These are phyloP conservation scores for Carassius gibelio DNA, from an alignment of 2,113 vertebrate species.

Conservation along the genomic window DNA sequence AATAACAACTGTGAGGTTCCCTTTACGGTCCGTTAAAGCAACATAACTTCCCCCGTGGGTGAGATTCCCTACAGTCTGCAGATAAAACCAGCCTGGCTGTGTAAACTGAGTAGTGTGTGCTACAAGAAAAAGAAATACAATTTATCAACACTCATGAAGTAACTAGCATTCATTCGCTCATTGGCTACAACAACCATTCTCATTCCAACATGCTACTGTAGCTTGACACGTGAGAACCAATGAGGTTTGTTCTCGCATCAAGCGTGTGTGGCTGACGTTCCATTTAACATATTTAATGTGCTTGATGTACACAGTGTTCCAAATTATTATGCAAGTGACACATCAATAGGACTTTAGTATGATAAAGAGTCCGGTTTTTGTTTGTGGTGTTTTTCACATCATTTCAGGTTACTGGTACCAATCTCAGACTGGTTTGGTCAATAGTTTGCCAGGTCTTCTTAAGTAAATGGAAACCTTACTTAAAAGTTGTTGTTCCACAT, in stretches of 20 bases:
- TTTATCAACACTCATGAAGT: background rate
- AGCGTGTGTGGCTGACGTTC: background rate
- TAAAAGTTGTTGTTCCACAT: too few relatives aligned
- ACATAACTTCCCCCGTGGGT: conserved; percentile 89
- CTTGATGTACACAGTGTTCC: too few relatives aligned
- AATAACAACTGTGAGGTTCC: conserved; percentile 91
- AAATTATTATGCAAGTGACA: too few relatives aligned
- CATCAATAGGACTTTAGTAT: too few relatives aligned
- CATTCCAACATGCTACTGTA: background rate
- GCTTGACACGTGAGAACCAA: background rate
- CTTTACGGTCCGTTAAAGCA: conserved; percentile 87
- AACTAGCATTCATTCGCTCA: background rate
- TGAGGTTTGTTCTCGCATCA: background rate
- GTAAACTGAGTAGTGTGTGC: conserved; percentile 95
- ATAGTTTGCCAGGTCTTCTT: too few relatives aligned
- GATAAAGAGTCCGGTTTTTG: too few relatives aligned
- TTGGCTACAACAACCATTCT: background rate
- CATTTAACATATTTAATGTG: background rate
- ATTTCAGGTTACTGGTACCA: too few relatives aligned
- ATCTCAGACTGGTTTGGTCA: too few relatives aligned
- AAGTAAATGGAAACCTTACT: too few relatives aligned
- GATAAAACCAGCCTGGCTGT: conserved; percentile 91
- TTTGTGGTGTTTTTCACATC: too few relatives aligned
- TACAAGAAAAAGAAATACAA: conserved; percentile 56
- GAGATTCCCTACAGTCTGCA: conserved; percentile 88